Base-by-base conservation (phyloP, 2,113 vertebrate species). In the Lepus timidus region DNA sequence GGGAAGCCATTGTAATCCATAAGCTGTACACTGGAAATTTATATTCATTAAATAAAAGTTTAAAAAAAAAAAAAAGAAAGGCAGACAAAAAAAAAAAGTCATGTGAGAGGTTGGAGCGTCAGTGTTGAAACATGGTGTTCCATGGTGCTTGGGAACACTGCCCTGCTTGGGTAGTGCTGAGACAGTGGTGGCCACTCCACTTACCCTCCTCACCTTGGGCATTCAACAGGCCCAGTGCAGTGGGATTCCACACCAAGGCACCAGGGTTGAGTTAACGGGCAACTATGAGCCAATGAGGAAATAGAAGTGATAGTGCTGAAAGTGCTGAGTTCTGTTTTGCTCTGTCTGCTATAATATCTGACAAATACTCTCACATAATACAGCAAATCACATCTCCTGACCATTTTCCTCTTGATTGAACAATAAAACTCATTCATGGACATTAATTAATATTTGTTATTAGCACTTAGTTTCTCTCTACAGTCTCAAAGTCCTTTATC, bases 391-490 rank as follows among this genome's bases (percentile, higher is more conserved):
- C 36, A 61, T 70, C 76, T 91, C 31, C n/a, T 33, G 6, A 33
- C 58, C 51, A 55, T 64, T 86, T 95, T 88, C 74, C 65, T 88
- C 85, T 80, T 44, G 62, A 80, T 73, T 64, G 51, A 68, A 95
- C 36, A 87, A 86, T 80, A 73, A 89, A 93, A 81, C 33, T 33
- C 64, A 85, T 58, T 83, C n/a, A 14, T 33, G 23, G 81, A 9
- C 36, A 58, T 95, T 93, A 65, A 88, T 96, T 81, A 94, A 74
- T 90, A 88, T 94, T 87, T 93, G 85, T 90, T 83, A 88, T 92
- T 88, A 94, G 64, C 64, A 74, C 85, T 88, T 88, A 55, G 51
- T 58, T 95, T 76, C 58, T 92, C 8, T 93, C 83, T 67, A 8
- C 65, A 22, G 14, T 73, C 78, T 85, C 51, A 82, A 88, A 95